Evolutionary conservation across 2,113 vertebrate genomes (phyloP), one percentile per base, ranked within the genome.

Genomic region (Brachyhypopomus occidentalis): DNA sequence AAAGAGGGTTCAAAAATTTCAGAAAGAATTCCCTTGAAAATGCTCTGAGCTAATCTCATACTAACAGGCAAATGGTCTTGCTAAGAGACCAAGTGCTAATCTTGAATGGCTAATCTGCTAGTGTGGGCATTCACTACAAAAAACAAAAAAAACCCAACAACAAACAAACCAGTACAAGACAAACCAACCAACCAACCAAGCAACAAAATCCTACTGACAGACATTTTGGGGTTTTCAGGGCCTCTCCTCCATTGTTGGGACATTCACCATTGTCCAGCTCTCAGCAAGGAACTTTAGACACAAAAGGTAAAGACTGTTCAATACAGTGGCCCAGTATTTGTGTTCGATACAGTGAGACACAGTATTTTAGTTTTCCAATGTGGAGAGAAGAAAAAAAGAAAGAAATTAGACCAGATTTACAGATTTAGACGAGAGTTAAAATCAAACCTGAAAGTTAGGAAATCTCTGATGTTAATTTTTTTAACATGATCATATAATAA

Each of bases 261-360:
- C 92, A 88, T 88, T 79, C 73, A 83, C 87, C 82, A 91, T 93
- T 94, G 91, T 93, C 86, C 82, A 84, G 84, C 88, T 88, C 79
- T 86, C 86, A 74, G 74, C 81, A 87, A 90, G 89, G 78, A 91
- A 88, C 81, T 83, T 76, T 8, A 83, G 88, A 87, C 87, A 92
- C 89, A 91, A 90, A 87, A 90, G 88, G 78, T 81, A 25, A 78
- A 80, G 78, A 79, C 83, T 77, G 62, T 87, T 87, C 88, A 78
- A 87, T 84, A 87, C 85, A 80, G 48, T 34, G 72, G 74, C 81
- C 83, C 69, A 82, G 45, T 86, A 86, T 76, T 83, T 41, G 11
- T n/a, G 23, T 67, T 16, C 88, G 76, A 87, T 84, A 87, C 85
- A 80, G 48, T 34, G 72, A 75, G 72, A 75, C 81, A 80, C 69